phyloP scores from a whole-genome alignment of 2,113 vertebrate species.

The Tricholaema leucomelas region DNA sequence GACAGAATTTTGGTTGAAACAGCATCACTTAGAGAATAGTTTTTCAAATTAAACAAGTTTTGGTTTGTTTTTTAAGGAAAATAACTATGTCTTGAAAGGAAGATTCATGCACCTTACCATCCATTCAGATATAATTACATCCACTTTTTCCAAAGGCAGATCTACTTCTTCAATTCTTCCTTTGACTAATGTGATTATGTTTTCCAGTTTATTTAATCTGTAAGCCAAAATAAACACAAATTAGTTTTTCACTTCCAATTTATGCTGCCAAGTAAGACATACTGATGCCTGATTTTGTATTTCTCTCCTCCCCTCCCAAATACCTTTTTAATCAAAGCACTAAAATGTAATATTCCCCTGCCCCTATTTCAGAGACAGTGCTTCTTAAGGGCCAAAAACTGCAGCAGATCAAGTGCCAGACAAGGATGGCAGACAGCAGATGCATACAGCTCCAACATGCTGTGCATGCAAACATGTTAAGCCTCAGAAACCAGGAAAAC shows the following conservation, averaged over 20 bases:
- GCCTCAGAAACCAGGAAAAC: not conserved
- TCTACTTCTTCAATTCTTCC: conserved; percentile 93
- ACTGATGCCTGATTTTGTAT: not conserved
- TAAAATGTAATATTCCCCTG: not conserved
- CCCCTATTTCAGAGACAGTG: not conserved
- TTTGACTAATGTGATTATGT: conserved; percentile 87
- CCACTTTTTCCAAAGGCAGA: conserved; percentile 91
- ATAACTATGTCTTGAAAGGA: not conserved
- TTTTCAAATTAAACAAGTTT: not conserved
- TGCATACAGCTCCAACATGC: not conserved
- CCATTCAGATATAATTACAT: conserved; percentile 97
- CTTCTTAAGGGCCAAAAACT: not conserved
- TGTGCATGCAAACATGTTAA: not conserved
- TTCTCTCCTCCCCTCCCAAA: not conserved
- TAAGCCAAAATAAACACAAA: conserved; percentile 49
- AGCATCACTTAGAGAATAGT: not conserved
- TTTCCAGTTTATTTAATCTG: conserved; percentile 91
- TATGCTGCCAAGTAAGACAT: not conserved
- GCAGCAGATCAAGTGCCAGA: not conserved
- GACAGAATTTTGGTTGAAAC: not conserved
- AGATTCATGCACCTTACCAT: conserved; percentile 86
- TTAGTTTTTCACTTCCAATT: not conserved
- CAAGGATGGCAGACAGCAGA: not conserved
- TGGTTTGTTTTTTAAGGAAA: not conserved
- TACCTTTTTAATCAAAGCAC: not conserved